Percentiles rank a stretch among this genome's conserved stretches.
phyloP scores from a whole-genome alignment of 2,888 invertebrate genomes.

The Coelogynopora nodosa region DNA sequence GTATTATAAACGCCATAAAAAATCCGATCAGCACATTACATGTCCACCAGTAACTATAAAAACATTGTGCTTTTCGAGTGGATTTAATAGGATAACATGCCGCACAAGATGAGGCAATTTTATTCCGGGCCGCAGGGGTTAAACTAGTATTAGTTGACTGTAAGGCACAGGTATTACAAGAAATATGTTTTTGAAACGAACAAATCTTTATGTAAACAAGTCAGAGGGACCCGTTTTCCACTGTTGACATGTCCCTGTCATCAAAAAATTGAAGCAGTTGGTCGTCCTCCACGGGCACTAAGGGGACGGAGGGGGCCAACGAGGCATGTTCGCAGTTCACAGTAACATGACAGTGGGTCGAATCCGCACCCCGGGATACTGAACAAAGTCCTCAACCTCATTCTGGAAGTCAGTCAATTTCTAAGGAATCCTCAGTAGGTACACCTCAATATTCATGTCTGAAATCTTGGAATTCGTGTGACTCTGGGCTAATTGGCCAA shows the following conservation, averaged over 20 bases:
- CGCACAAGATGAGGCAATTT: background rate
- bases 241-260: background rate
- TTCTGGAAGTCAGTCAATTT: background rate
- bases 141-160: background rate
- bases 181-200: no score
- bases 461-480: background rate
- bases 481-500: background rate
- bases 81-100: background rate
- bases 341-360: background rate
- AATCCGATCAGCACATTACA: no score
- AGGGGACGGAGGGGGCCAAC: background rate
- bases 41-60: background rate
- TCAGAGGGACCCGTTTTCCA: no score
- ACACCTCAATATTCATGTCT: background rate
- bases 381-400: background rate
- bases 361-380: background rate
- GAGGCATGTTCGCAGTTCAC: background rate
- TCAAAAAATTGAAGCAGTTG: background rate
- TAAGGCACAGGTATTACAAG: no score
- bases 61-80: background rate
- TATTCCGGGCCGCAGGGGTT: background rate
- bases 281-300: background rate
- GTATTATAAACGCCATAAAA: no score
- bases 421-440: background rate
- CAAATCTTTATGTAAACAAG: no score